phyloP scores from a whole-genome alignment of 2,113 vertebrate genomes.

The Upupa epops region DNA sequence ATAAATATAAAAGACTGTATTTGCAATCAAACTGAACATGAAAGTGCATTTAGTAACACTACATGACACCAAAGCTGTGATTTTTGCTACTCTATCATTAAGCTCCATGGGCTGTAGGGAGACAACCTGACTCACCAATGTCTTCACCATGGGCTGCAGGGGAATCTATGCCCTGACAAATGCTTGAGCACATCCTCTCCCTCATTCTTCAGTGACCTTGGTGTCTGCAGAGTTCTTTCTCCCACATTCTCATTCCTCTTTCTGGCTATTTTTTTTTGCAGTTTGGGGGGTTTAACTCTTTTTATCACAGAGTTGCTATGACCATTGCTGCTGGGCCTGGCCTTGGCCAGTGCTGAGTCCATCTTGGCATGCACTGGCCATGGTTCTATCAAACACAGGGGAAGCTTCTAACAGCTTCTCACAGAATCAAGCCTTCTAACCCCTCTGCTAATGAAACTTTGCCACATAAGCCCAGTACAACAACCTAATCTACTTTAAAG shows the following conservation, averaged over 20 bases:
- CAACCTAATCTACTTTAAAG: not conserved
- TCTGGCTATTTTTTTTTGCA: too few species aligned
- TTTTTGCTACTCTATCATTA: not conserved
- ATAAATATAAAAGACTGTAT: not conserved
- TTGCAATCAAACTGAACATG: not conserved
- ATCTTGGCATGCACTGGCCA: not conserved
- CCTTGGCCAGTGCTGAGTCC: too few species aligned
- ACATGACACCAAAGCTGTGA: not conserved
- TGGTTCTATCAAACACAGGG: not conserved
- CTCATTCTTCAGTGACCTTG: too few species aligned
- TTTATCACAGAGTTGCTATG: too few species aligned
- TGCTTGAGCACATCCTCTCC: not conserved
- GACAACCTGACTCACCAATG: not conserved
- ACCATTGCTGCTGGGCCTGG: too few species aligned
- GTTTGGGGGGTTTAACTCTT: too few species aligned
- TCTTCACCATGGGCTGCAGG: not conserved
- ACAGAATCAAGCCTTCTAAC: not conserved
- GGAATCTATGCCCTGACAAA: not conserved
- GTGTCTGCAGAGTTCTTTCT: too few species aligned
- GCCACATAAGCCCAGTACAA: not conserved
- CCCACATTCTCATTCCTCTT: too few species aligned
- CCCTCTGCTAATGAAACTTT: not conserved
- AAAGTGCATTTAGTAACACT: not conserved
- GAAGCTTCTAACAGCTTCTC: not conserved
- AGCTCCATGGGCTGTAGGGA: not conserved